Evolutionary conservation across 2,113 vertebrate genomes (phyloP).

Genomic region (Rhinichthys klamathensis): DNA sequence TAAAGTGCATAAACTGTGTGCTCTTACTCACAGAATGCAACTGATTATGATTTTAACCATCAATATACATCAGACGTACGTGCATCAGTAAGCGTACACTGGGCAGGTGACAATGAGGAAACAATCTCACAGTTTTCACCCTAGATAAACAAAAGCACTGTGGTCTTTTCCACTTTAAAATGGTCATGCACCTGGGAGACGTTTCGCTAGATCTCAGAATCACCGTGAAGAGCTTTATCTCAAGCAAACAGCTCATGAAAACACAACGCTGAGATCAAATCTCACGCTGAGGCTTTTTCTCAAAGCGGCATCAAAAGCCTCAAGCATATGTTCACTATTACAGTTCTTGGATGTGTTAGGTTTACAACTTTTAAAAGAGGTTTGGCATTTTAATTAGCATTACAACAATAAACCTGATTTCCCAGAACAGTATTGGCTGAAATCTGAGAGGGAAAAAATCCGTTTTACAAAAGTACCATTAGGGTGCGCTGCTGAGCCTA

Average conservation of each 20-base stretch:
- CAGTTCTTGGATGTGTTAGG: slow-evolving; percentile 36
- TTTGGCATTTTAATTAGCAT: slow-evolving; percentile 40
- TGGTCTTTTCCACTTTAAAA: neutral
- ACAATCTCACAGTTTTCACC: neutral
- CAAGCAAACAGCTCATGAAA: slow-evolving; percentile 35
- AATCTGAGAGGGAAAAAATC: slow-evolving; percentile 1
- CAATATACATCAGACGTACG: neutral
- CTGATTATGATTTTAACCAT: neutral
- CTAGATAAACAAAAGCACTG: neutral
- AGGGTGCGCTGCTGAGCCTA: slow-evolving; percentile 48
- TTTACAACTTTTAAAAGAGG: slow-evolving; percentile 18
- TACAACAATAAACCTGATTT: slow-evolving; percentile 45
- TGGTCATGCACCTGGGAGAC: neutral
- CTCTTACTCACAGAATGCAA: no score
- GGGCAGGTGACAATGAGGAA: neutral
- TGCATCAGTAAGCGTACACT: neutral
- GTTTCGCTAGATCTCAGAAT: neutral
- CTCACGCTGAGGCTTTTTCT: neutral
- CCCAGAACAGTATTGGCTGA: slow-evolving; percentile 34
- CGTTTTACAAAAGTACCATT: slow-evolving; percentile 6
- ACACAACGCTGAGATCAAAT: slow-evolving; percentile 16
- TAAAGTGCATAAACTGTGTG: no score
- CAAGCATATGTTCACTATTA: neutral
- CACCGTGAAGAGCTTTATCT: neutral
- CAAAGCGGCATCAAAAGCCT: slow-evolving; percentile 24